Conservation (phyloP, 2,888 invertebrate species). For the Perizoma affinitatum region DNA sequence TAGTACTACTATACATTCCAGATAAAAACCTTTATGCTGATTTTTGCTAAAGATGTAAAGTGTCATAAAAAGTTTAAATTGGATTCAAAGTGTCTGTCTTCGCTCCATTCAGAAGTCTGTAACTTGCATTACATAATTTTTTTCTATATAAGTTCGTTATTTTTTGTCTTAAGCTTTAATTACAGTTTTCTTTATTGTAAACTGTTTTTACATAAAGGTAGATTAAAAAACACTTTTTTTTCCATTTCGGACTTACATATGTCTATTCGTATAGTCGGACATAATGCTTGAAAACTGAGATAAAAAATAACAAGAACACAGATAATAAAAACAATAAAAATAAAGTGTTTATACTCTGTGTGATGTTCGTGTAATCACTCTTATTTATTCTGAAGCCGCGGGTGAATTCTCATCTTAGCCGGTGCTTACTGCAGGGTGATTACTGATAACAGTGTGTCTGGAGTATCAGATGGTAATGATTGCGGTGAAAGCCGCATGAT, state of each 20-base stretch:
- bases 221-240: too few species aligned
- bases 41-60: too few species aligned
- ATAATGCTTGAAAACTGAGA: too few species aligned
- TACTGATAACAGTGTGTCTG: conserved; percentile 33
- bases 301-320: too few species aligned
- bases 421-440: too few species aligned
- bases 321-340: too few species aligned
- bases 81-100: conserved; percentile 20
- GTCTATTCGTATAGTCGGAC: too few species aligned
- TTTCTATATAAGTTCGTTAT: conserved; percentile 29
- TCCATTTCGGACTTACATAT: too few species aligned
- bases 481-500: conserved; percentile 53
- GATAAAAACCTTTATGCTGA: not conserved
- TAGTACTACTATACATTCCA: not conserved
- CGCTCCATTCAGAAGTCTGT: conserved; percentile 20
- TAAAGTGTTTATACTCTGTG: too few species aligned
- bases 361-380: conserved; percentile 23
- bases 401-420: conserved; percentile 22
- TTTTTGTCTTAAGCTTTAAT: conserved; percentile 36
- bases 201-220: too few species aligned
- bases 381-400: conserved; percentile 7
- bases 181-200: conserved; percentile 29
- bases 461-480: conserved; percentile 51
- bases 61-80: conserved; percentile 30
- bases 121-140: conserved; percentile 33